Conservation (phyloP, 2,888 invertebrate genomes). For the Flexamia atlantica region DNA sequence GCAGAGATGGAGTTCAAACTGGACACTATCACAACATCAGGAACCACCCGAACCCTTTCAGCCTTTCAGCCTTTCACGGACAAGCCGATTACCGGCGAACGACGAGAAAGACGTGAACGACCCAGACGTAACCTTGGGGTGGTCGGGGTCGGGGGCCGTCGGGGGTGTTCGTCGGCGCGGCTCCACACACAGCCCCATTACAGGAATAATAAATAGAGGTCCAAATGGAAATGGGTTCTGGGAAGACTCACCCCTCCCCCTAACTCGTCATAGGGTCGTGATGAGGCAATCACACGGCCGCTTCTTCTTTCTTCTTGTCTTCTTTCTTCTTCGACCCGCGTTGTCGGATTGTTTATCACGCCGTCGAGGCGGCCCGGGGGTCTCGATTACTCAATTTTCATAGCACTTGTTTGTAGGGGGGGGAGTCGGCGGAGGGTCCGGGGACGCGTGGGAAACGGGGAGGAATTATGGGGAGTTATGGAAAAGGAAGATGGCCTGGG, state of each 20-base stretch:
- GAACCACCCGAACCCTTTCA: too few relatives aligned
- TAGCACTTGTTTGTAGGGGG: not conserved
- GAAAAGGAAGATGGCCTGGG: too few relatives aligned
- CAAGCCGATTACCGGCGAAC: not conserved
- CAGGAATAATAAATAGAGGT: constrained; percentile 1
- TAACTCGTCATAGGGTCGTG: not conserved
- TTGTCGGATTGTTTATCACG: constrained; percentile 4
- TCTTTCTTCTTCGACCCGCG: too few relatives aligned
- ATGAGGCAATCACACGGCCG: not conserved
- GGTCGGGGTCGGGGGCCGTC: not conserved
- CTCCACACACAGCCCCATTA: not conserved
- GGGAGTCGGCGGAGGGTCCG: not conserved
- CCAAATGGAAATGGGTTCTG: not conserved
- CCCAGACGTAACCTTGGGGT: not conserved
- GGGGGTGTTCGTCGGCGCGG: not conserved
- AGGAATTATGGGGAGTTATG: too few relatives aligned
- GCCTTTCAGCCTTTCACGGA: too few relatives aligned
- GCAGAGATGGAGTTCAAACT: too few relatives aligned
- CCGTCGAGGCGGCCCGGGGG: not conserved
- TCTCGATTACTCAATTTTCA: constrained; percentile 9
- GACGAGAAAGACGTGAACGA: not conserved
- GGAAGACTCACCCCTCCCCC: not conserved
- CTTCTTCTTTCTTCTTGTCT: not conserved
- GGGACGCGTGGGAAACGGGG: not conserved
- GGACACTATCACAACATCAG: too few relatives aligned